phyloP scores from a whole-genome alignment of 2,888 invertebrate genomes.

The Apamea epomidion region DNA sequence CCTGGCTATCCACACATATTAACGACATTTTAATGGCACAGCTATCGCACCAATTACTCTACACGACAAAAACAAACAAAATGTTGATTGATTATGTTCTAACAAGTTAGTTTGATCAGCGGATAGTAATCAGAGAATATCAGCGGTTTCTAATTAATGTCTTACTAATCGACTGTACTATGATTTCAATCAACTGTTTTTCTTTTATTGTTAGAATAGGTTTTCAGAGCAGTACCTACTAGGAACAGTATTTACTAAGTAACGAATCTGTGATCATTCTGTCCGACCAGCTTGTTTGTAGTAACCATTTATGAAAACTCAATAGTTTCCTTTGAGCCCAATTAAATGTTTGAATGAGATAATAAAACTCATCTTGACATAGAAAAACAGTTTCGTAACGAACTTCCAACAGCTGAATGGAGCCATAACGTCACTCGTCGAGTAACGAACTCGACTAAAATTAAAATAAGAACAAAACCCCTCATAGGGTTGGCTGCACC shows the following conservation, averaged over 20 bases:
- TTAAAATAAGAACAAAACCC: conserved; percentile 70
- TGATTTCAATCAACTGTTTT: conserved; percentile 19
- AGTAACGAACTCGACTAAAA: conserved; percentile 41
- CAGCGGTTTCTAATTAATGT: conserved; percentile 48
- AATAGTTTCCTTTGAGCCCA: background rate
- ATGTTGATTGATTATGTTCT: conserved; percentile 64
- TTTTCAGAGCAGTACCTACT: background rate
- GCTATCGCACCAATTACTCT: conserved; percentile 58
- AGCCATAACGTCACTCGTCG: conserved; percentile 29
- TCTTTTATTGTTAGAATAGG: background rate
- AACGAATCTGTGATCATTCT: background rate
- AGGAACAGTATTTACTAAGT: background rate
- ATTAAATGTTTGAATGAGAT: conserved; percentile 6
- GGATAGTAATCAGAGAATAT: conserved; percentile 36
- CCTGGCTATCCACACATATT: conserved; percentile 54
- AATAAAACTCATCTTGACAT: conserved; percentile 19
- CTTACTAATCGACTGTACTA: conserved; percentile 37
- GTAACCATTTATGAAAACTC: background rate
- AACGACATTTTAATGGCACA: conserved; percentile 58
- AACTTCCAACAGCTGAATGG: conserved; percentile 39
- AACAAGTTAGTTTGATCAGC: conserved; percentile 48
- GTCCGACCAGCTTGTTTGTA: background rate
- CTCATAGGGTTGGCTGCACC: conserved; percentile 67
- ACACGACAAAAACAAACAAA: conserved; percentile 61
- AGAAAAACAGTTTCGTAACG: conserved; percentile 1